phyloP scores from a whole-genome alignment of 2,113 vertebrate species.

The Plectropomus leopardus region DNA sequence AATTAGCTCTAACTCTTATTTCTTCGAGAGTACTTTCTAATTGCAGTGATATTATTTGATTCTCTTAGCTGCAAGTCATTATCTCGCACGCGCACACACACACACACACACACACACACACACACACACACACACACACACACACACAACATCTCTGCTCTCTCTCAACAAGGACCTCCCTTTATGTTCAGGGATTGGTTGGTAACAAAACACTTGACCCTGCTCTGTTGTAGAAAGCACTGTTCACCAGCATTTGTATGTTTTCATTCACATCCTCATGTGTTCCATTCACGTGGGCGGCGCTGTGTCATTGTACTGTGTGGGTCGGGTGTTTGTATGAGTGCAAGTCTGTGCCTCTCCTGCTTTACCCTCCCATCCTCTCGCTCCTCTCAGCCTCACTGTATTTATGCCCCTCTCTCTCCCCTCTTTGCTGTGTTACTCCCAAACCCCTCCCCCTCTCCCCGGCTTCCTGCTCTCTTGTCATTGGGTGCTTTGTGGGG shows the following conservation, averaged over 20 bases:
- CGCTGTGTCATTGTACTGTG: background rate
- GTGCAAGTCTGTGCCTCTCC: background rate
- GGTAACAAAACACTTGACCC: background rate
- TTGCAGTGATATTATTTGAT: slow-evolving; percentile 32
- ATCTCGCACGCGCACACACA: slow-evolving; percentile 27
- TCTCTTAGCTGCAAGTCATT: slow-evolving; percentile 57
- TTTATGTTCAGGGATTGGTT: slow-evolving; percentile 36
- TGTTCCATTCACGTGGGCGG: slow-evolving; percentile 53
- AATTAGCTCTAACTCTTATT: background rate
- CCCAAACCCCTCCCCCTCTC: slow-evolving; percentile 52
- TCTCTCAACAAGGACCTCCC: slow-evolving; percentile 4
- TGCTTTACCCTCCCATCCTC: background rate
- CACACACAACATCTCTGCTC: slow-evolving; percentile 2
- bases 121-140: slow-evolving; percentile 24
- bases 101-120: slow-evolving; percentile 3
- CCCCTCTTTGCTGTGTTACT: slow-evolving; percentile 34
- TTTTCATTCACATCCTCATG: slow-evolving; percentile 61
- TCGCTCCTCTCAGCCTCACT: slow-evolving; percentile 9
- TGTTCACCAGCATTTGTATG: slow-evolving; percentile 29
- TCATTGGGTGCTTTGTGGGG: slow-evolving; percentile 76
- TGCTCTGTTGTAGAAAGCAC: slow-evolving; percentile 6
- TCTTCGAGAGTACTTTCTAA: background rate
- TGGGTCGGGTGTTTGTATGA: background rate
- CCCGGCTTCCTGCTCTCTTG: slow-evolving; percentile 53
- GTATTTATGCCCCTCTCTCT: slow-evolving; percentile 6